phyloP scores from a whole-genome alignment of 2,797 vertebrate species.

The Sebastes baramenuke region DNA sequence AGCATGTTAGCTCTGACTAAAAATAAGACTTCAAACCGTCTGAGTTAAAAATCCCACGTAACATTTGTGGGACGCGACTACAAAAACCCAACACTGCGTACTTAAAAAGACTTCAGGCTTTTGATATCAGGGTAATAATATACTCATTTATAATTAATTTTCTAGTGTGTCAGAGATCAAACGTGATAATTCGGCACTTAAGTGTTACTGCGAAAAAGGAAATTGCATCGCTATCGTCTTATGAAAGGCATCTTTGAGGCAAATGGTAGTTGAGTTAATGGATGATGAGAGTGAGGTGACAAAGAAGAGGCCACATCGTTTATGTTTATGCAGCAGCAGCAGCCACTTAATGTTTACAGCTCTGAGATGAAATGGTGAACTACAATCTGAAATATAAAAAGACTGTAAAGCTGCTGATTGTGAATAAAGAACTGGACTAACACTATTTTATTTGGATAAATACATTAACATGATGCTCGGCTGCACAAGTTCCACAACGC shows the following conservation, averaged over 20 bases:
- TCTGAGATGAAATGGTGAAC: background rate
- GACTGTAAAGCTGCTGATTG: background rate
- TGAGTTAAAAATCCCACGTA: conserved; percentile 59
- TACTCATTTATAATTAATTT: background rate
- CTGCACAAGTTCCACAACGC: background rate
- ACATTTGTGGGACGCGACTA: conserved; percentile 29
- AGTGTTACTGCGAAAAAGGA: conserved; percentile 54
- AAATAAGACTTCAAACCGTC: conserved; percentile 33
- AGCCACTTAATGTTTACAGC: background rate
- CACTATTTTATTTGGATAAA: background rate
- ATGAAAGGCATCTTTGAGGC: conserved; percentile 49
- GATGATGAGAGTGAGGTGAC: background rate
- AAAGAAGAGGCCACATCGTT: background rate
- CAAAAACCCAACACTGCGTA: conserved; percentile 34
- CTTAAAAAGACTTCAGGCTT: background rate
- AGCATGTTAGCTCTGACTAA: conserved; percentile 46
- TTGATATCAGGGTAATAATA: background rate
- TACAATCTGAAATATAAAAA: background rate
- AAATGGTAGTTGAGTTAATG: background rate
- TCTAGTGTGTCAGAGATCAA: conserved; percentile 9
- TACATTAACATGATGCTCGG: background rate
- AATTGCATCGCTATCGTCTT: conserved; percentile 21
- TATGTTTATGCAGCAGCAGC: background rate
- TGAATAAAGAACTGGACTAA: background rate
- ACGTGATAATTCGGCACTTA: conserved; percentile 58